These are phyloP conservation scores for Tenualosa thibaudeaui DNA, from an alignment of 2,797 vertebrate species.

Conservation along the genomic window DNA sequence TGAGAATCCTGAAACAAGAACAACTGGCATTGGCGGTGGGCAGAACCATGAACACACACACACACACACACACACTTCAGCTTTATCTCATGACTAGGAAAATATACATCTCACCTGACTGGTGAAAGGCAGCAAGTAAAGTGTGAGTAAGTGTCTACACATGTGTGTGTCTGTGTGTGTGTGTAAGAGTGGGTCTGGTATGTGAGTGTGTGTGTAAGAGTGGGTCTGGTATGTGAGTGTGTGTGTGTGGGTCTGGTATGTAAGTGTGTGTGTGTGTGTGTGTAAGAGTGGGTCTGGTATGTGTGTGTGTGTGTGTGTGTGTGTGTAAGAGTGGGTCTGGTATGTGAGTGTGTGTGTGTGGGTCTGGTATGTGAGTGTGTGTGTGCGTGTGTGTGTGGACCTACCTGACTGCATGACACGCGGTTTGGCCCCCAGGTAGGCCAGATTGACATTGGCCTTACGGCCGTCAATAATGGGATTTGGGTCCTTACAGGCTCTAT, in stretches of 20 bases:
- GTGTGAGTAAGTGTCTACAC: too few relatives aligned
- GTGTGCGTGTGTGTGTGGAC: constrained; percentile 40
- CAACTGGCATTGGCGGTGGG: neutral
- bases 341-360: neutral
- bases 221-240: neutral
- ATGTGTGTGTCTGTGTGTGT: too few relatives aligned
- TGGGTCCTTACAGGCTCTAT: constrained; percentile 95
- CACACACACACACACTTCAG: neutral
- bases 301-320: neutral
- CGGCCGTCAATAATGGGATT: constrained; percentile 98
- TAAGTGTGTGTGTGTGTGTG: too few relatives aligned
- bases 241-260: constrained; percentile 10
- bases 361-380: neutral
- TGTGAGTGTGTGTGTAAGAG: too few relatives aligned
- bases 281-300: neutral
- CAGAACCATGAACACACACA: neutral
- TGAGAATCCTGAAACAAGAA: constrained; percentile 83
- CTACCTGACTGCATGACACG: constrained; percentile 97
- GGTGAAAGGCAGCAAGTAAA: too few relatives aligned
- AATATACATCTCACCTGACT: too few relatives aligned
- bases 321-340: neutral
- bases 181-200: too few relatives aligned
- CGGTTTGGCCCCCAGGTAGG: constrained; percentile 95
- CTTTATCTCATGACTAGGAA: too few relatives aligned
- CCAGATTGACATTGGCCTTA: constrained; percentile 97